These are phyloP conservation scores for Catocala fraxini DNA, from an alignment of 2,888 invertebrate species.

Conservation along the genomic window DNA sequence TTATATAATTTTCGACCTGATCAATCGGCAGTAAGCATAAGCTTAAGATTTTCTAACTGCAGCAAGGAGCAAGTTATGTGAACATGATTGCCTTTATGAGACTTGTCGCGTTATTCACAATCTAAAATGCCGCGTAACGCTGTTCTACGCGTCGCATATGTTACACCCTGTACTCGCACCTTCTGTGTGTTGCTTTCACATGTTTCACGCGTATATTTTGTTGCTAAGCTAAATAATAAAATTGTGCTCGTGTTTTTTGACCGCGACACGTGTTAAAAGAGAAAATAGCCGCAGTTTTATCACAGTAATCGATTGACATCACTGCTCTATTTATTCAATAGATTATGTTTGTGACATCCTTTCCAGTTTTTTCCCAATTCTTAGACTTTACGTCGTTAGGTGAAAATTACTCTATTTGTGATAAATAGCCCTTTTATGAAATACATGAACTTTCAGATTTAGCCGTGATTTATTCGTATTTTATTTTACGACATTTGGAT, in stretches of 20 bases:
- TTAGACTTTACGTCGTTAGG: background rate
- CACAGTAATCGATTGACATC: background rate
- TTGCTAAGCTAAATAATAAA: background rate
- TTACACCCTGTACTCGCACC: slow-evolving; percentile 1
- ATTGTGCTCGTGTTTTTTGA: background rate
- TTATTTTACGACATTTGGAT: too few relatives aligned
- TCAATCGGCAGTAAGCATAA: too few relatives aligned
- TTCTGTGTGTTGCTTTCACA: background rate
- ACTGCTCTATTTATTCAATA: background rate
- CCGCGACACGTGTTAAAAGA: background rate
- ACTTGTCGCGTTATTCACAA: too few relatives aligned
- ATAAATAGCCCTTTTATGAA: background rate
- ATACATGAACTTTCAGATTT: too few relatives aligned
- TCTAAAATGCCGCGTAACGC: slow-evolving; percentile 2
- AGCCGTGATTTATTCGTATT: too few relatives aligned
- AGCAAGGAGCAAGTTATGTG: too few relatives aligned
- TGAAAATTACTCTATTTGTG: background rate
- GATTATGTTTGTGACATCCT: slow-evolving; percentile 2
- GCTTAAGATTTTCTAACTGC: too few relatives aligned
- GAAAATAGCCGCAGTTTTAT: too few relatives aligned
- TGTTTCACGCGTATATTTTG: background rate
- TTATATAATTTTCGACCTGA: too few relatives aligned
- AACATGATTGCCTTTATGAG: too few relatives aligned
- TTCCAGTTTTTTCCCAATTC: background rate
- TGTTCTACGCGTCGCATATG: slow-evolving; percentile 7